Percentiles rank a stretch among this genome's conserved stretches.
Conservation (phyloP, 2,888 invertebrate genomes). For the Andrena bucephala region DNA sequence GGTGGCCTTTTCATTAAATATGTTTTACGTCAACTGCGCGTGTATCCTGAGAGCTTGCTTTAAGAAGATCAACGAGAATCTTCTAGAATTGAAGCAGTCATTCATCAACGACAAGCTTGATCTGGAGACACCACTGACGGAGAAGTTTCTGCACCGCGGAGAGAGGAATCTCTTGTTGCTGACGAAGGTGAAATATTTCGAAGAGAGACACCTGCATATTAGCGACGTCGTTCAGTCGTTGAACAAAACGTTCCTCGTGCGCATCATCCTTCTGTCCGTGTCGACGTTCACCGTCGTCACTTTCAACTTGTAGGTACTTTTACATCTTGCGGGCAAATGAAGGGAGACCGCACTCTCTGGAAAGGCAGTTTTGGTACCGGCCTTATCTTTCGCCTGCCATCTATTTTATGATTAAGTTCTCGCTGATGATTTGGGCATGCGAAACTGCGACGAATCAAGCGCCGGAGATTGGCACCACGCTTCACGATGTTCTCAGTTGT, state of each 20-base stretch:
- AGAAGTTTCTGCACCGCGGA: conserved; percentile 52
- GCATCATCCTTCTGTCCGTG: conserved; percentile 65
- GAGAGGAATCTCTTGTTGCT: conserved; percentile 71
- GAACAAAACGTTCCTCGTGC: conserved; percentile 74
- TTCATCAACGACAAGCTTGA: conserved; percentile 57
- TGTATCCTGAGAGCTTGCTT: conserved; percentile 72
- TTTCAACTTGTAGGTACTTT: conserved; percentile 70
- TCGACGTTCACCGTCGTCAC: conserved; percentile 77
- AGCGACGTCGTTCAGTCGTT: conserved; percentile 71
- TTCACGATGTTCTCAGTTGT: conserved; percentile 73
- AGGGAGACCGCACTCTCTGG: neutral
- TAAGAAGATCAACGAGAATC: conserved; percentile 67
- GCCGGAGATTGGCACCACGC: conserved; percentile 64
- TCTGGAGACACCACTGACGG: accelerated
- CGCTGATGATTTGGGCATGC: conserved; percentile 71
- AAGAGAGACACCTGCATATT: conserved; percentile 72
- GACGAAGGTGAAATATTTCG: conserved; percentile 69
- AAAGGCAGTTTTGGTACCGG: conserved; percentile 68
- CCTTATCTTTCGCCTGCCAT: conserved; percentile 60
- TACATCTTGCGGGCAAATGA: neutral
- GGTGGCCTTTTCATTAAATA: conserved; percentile 70
- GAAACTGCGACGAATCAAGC: conserved; percentile 71
- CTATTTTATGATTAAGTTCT: conserved; percentile 70
- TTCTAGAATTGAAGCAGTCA: conserved; percentile 62
- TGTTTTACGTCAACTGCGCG: conserved; percentile 74